These are phyloP conservation scores for Tribolium castaneum DNA, from an alignment of 1,140 invertebrate genomes.

Conservation along the genomic window DNA sequence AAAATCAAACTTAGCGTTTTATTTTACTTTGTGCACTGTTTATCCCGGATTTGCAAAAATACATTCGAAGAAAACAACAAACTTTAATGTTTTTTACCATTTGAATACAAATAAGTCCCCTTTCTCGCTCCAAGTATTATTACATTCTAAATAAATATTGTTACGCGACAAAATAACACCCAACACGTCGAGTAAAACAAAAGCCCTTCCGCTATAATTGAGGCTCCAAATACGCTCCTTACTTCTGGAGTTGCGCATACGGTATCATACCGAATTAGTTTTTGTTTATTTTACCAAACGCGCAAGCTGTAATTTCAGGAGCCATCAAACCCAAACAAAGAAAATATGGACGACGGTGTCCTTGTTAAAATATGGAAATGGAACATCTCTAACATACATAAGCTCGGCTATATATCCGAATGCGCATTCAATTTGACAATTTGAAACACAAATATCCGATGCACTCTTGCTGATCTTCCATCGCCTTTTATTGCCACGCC, in stretches of 20 bases:
- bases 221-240: constrained; percentile 33
- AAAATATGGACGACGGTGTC: constrained; percentile 22
- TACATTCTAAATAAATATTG: constrained; percentile 43
- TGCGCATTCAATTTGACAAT: constrained; percentile 29
- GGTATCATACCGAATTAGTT: constrained; percentile 37
- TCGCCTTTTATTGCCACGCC: constrained; percentile 11
- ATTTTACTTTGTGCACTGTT: constrained; percentile 28
- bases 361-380: constrained; percentile 32
- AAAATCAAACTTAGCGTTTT: constrained; percentile 32
- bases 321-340: constrained; percentile 32
- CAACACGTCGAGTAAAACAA: constrained; percentile 35
- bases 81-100: constrained; percentile 41
- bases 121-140: constrained; percentile 38
- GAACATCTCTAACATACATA: constrained; percentile 4
- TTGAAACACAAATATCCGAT: constrained; percentile 27
- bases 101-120: constrained; percentile 38
- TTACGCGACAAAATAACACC: constrained; percentile 42
- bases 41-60: constrained; percentile 31
- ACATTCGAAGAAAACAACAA: constrained; percentile 32
- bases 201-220: constrained; percentile 27
- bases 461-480: constrained; percentile 24
- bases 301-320: constrained; percentile 22
- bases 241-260: constrained; percentile 21
- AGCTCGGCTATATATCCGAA: constrained; percentile 4
- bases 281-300: constrained; percentile 38